A percentile compares a stretch with the other conserved stretches of the same genome.
phyloP scores from a whole-genome alignment of 1,140 invertebrate species.

The Pectinophora gossypiella region DNA sequence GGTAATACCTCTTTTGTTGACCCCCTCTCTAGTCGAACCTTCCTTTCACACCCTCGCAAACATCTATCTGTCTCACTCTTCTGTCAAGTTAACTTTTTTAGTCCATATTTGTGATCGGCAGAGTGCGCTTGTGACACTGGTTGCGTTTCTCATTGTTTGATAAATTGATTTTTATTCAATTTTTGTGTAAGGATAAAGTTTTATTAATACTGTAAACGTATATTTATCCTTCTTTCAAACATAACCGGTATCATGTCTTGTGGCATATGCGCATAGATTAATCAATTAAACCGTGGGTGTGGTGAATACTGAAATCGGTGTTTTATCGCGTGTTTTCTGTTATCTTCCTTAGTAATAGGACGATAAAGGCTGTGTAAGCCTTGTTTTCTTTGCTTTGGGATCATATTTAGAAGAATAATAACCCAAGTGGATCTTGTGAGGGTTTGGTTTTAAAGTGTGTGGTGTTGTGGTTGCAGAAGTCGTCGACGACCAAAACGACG shows the following conservation, averaged over 20 bases:
- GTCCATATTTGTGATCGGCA: conserved; percentile 47
- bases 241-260: not conserved
- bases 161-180: conserved; percentile 1
- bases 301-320: conserved; percentile 38
- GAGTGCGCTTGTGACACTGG: conserved; percentile 32
- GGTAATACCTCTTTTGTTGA: conserved; percentile 22
- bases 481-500: conserved; percentile 89
- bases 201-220: not conserved
- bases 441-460: conserved; percentile 13
- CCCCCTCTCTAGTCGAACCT: conserved; percentile 29
- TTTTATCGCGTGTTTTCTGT: conserved; percentile 22
- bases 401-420: not conserved
- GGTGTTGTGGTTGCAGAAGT: conserved; percentile 80
- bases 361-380: not conserved
- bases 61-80: conserved; percentile 18
- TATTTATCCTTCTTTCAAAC: not conserved
- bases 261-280: not conserved
- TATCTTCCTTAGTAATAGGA: not conserved
- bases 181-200: not conserved
- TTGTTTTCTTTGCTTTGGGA: not conserved
- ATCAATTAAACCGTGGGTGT: conserved; percentile 41
- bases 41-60: conserved; percentile 26
- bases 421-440: not conserved
- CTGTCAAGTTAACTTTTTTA: conserved; percentile 36
- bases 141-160: conserved; percentile 14